Evolutionary conservation across 1,140 invertebrate species (phyloP), one percentile per base, ranked within the genome.

Genomic region (Thaumatotibia leucotreta): DNA sequence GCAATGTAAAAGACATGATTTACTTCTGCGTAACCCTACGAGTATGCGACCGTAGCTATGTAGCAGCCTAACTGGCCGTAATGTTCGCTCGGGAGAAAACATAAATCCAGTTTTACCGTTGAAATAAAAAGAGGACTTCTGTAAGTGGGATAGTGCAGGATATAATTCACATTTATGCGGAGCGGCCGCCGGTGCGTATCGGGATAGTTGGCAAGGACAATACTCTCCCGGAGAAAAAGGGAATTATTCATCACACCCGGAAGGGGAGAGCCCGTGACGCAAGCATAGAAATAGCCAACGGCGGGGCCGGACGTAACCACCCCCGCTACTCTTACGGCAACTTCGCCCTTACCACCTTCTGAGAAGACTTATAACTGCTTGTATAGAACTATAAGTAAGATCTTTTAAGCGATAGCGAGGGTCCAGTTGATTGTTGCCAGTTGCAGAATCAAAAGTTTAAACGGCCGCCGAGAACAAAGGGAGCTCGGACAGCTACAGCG

Each of bases 401-500:
- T 70, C 79, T 74, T 78, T 83, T 82, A 69, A 72, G 77, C 74
- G 73, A 86, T 81, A 80, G 67, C 65, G 74, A 87, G 86, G 88
- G 88, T 89, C 86, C 86, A 86, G 83, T 88, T 86, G 77, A 87
- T 76, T 89, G 82, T 88, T 83, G 83, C 80, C 84, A 77, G 85
- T 86, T 87, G 88, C 88, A 87, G 86, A 89, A 91, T 91, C 83
- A 89, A 91, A 91, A 91, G 88, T 91, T 91, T 91, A 91, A 91
- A 91, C 88, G 88, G 85, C 76, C 86, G 81, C 73, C 74, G 84
- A 85, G 86, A 91, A 91, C 86, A 91, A 91, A 89, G 84, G 83
- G 73, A 74, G 79, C 66, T 84, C 80, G 85, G 85, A 86, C 83
- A 80, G 79, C 80, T 77, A 74, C 81, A 77, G 70, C 74, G 52